Base-by-base conservation (phyloP, 1,140 invertebrate genomes). In the Drosophila sproati region DNA sequence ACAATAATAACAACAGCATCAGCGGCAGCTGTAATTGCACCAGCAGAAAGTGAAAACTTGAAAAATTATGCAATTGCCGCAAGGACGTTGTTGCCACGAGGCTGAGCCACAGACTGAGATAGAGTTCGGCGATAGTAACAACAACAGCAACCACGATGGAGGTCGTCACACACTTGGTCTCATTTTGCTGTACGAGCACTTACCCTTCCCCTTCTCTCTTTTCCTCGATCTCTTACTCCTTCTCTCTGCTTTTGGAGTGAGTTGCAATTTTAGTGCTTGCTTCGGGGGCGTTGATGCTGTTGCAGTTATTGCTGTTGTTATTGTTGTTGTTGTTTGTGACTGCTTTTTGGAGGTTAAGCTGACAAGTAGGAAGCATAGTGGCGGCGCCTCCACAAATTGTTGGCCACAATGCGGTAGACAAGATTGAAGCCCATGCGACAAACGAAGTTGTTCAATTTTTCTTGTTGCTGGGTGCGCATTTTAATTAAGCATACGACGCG, bases 61-160 rank as follows among this genome's bases (percentile, higher is more conserved):
- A 80, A 89, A 83, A 88, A 82, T 89, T 90, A 89, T 90, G 86
- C 78, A 90, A 90, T 68, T 81, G 78, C 86, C 70, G 81, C 85
- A 89, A 89, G 86, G 86, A 90, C 86, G 86, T 89, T 90, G 86
- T 68, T 69, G 83, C 82, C 76, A 72, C 87, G 75, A 86, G 82
- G 82, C 81, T 47, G 60, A 39, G 54, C 41, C 60, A 5, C 3
- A 34, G 29, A 60, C 7, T 50, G 35, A 37, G 12, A 47, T 47
- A 45, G 59, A 63, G 51, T 63, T 71, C 68, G 62, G 56, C 56
- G 41, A 59, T 41, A 59, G 56, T 20, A 20, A 20, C 54, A 69
- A 48, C 64, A 60, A 35, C 37, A 73, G 52, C 55, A 73, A 62
- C 64, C 54, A 54, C 45, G 70, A 60, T 83, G 60, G 76, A 87